Percentiles rank a stretch among this genome's conserved stretches.
Evolutionary conservation across 64 coral and sea anemone genomes (phyloP).

Genomic region (Pocillopora damicornis): DNA sequence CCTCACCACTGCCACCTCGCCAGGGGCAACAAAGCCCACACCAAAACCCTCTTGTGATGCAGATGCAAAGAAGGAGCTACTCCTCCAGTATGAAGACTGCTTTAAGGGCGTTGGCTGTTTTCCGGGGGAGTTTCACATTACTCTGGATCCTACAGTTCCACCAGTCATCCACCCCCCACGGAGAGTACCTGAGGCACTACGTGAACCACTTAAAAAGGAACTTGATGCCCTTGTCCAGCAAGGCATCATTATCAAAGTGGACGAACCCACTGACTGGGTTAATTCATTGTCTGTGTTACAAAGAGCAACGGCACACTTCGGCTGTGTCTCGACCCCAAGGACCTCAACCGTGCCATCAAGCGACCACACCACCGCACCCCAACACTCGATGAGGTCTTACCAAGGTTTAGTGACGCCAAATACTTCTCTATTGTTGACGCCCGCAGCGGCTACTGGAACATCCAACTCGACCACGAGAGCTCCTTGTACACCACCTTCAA

Average conservation of each 20-base stretch:
- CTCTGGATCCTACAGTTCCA: slow-evolving; percentile 24
- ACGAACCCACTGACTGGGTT: slow-evolving; percentile 44
- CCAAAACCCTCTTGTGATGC: background rate
- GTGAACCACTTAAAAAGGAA: slow-evolving; percentile 24
- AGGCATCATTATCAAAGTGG: slow-evolving; percentile 32
- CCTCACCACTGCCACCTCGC: too few species aligned
- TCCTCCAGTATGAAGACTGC: slow-evolving; percentile 27
- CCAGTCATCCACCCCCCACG: slow-evolving; percentile 30
- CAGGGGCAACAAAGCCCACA: too few species aligned
- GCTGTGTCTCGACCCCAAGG: slow-evolving; percentile 41
- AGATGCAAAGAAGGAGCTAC: slow-evolving; percentile 23
- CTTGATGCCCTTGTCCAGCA: slow-evolving; percentile 31
- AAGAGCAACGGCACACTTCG: slow-evolving; percentile 12
- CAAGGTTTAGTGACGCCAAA: slow-evolving; percentile 25
- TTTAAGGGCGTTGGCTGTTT: slow-evolving; percentile 45
- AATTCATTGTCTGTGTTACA: slow-evolving; percentile 31
- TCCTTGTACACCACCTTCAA: slow-evolving; percentile 40
- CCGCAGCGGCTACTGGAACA: slow-evolving; percentile 27
- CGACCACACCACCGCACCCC: slow-evolving; percentile 45
- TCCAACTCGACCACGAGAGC: slow-evolving; percentile 28
- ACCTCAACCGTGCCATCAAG: slow-evolving; percentile 44
- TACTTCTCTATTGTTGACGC: slow-evolving; percentile 32
- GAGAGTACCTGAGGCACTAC: slow-evolving; percentile 24
- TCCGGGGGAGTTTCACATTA: slow-evolving; percentile 47
- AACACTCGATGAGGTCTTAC: slow-evolving; percentile 33